Evolutionary conservation across 1,140 invertebrate genomes (phyloP), one percentile per base, ranked within the genome.

Genomic region (Pseudomyrmex gracilis): DNA sequence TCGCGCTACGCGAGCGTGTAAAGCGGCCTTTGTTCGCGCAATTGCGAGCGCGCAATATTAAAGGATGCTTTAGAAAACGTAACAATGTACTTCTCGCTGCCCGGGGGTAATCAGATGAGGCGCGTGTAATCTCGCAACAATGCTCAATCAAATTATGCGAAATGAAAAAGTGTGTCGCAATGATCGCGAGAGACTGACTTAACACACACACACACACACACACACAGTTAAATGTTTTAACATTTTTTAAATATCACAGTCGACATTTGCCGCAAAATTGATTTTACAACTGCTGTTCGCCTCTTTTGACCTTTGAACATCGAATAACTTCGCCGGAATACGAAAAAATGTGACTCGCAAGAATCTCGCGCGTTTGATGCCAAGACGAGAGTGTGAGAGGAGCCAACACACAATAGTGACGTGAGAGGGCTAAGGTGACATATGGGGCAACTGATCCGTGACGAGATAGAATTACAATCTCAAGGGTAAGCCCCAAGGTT

Each of bases 401-500:
- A 85, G 64, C 43, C 17, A 24, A 55, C 12, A 45, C n/a, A 34
- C 70, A 77, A 87, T 45, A 13, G 58, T 67, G 58, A 57, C 63
- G 68, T 61, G 60, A 78, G 43, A 66, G 57, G 84, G 57, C 63
- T 85, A 85, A 70, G 83, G 86, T 84, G 89, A 89, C 83, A 85
- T 85, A 68, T 83, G 51, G 85, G 74, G 66, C 84, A 73, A 84
- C 76, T 76, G 84, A 87, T 87, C 84, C 89, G 82, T 86, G 86
- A 90, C 86, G 83, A 85, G 87, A 86, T 82, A 80, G 83, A 86
- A 82, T 84, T 84, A 82, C 78, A 80, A 80, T 20, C 78, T 84
- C 76, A 86, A 82, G 82, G 84, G 63, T 74, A 86, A 84, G 82
- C 87, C 57, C 34, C 64, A 70, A 76, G 71, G 70, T 67, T 76